Evolutionary conservation across 2,113 vertebrate species (phyloP), one percentile per base, ranked within the genome.

Genomic region (Poecile atricapillus): DNA sequence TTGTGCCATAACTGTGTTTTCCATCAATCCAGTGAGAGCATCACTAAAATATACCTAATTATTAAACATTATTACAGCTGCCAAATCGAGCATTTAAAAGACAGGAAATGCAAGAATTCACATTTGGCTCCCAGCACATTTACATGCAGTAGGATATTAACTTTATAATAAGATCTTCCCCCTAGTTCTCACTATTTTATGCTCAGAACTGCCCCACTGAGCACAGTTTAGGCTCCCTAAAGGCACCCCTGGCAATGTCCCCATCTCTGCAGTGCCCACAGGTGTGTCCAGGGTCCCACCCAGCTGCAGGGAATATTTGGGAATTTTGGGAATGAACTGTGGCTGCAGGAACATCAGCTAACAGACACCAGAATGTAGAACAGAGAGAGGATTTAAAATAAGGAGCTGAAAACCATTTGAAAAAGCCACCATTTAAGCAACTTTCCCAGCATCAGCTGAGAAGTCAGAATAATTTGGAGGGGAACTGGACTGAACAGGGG

Each of bases 311-410:
- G 35, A 55, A 5, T 0, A 20, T 24, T n/a, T 78, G 65, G 31
- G 22, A 67, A 49, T 1, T n/a, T n/a, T n/a, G n/a, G n/a, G n/a
- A n/a, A 21, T 0, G 0, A 28, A 20, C 33, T 35, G 0, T 13
- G 82, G 68, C 55, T 78, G 46, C 44, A 79, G 44, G 13, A 78
- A 35, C 17, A 53, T 4, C 24, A 46, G 39, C 60, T 50, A 50
- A 24, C 2, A 50, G 33, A 30, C 31, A 59, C 12, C 37, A 74
- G 68, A 28, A 46, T 5, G 50, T 11, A 39, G 20, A 44, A 35
- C 14, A 60, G 21, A 60, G 35, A 46, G 20, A 68, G 12, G 4
- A 33, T 21, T 65, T 41, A 28, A 44, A 76, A n/a, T 15, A 44
- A 73, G 19, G 43, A 65, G 4, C 35, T 41, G 20, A 47, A 84